Evolutionary conservation across 2,113 vertebrate genomes (phyloP), one percentile per base, ranked within the genome.

Genomic region (Atractosteus spatula): DNA sequence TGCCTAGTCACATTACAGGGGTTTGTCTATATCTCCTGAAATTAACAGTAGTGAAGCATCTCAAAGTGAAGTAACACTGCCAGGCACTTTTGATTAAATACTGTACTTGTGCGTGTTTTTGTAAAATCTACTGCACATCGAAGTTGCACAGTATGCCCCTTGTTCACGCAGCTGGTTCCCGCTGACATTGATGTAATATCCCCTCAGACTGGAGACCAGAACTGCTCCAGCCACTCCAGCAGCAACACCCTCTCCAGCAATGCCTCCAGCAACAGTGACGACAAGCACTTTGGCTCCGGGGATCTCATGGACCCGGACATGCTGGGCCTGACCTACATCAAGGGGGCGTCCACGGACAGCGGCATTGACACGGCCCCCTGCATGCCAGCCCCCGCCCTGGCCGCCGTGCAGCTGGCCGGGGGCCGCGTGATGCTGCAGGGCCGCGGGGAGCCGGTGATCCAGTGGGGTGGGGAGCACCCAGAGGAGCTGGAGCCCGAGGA

Each of bases 281-380:
- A 98, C 67, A 98, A 97, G 75, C 95, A 94, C 83, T 98, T 96
- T 62, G 96, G 95, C 70, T 97, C 96, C 0, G 96, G 94, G 71
- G 97, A 98, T 81, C 82, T 96, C 79, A 97, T 96, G 95, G 96
- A 98, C 73, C 93, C 95, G 0, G 97, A 98, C 74, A 84, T 96
- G 75, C 90, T 97, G 66, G 96, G 95, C 63, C 86, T 97, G 72
- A 96, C 95, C 0, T 97, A 96, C 70, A 94, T 97, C 78, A 98
- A 98, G 84, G 97, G 96, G 0, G 96, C 96, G 0, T 98, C 97
- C 8, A 97, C 97, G 0, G 97, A 99, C 89, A 98, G 96, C 12
- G 97, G 96, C 63, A 98, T 98, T 0, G 96, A 99, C 72, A 97
- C 97, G 0, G 91, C 95, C 62, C 95, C 95, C 2, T 97, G 96